These are phyloP conservation scores for Agrochola macilenta DNA, from an alignment of 2,888 invertebrate genomes.

Conservation along the genomic window DNA sequence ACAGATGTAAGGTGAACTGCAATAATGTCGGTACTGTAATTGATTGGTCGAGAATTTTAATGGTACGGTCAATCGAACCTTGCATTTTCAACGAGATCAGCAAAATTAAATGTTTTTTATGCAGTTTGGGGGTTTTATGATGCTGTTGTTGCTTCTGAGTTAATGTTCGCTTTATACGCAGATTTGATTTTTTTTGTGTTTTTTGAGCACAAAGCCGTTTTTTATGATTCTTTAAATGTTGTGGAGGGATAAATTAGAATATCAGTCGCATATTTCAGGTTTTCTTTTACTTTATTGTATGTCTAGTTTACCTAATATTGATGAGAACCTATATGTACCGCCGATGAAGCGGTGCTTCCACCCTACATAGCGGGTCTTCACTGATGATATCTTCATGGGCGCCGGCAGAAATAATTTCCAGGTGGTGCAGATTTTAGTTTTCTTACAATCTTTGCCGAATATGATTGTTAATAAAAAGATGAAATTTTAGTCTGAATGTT, in stretches of 20 bases:
- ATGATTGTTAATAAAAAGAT: too few species aligned
- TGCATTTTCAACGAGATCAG: slow-evolving; percentile 44
- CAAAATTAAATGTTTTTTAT: slow-evolving; percentile 38
- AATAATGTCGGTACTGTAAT: slow-evolving; percentile 57
- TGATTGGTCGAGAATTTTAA: slow-evolving; percentile 62
- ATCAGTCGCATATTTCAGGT: background rate
- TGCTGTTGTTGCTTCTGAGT: slow-evolving; percentile 30
- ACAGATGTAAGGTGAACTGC: slow-evolving; percentile 66
- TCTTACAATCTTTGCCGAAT: too few species aligned
- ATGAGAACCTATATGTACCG: background rate
- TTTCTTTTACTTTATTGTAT: background rate
- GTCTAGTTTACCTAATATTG: background rate
- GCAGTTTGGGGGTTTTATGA: slow-evolving; percentile 25
- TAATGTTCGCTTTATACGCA: slow-evolving; percentile 5
- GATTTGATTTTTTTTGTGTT: background rate
- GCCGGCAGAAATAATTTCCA: too few species aligned
- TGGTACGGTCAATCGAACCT: slow-evolving; percentile 47
- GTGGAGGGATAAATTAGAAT: background rate
- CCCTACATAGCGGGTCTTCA: slow-evolving; percentile 68
- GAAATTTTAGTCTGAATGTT: too few species aligned
- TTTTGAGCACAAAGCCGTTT: background rate
- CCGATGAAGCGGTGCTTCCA: slow-evolving; percentile 31
- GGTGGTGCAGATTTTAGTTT: too few species aligned
- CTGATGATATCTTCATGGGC: too few species aligned
- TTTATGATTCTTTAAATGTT: too few species aligned